Evolutionary conservation across 2,888 invertebrate species (phyloP).

Genomic region (Chrysotoxum bicinctum): DNA sequence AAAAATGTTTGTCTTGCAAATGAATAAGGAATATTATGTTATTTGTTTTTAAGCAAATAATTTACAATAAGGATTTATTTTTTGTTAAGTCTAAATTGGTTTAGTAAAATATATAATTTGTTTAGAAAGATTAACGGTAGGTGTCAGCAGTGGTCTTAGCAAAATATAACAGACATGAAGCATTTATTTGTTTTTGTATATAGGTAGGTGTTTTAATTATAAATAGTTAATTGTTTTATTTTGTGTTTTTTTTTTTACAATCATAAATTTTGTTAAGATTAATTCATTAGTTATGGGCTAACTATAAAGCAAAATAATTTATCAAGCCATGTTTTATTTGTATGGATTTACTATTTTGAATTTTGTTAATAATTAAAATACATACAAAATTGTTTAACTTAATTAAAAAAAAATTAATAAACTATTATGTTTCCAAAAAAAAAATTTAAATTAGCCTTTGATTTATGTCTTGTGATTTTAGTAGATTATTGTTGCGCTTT

Average conservation of each 20-base stretch:
- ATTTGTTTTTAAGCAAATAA: slow-evolving; percentile 36
- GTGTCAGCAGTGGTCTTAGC: slow-evolving; percentile 50
- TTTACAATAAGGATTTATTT: slow-evolving; percentile 27
- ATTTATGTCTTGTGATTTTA: slow-evolving; percentile 21
- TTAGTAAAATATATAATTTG: slow-evolving; percentile 55
- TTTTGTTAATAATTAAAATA: no score
- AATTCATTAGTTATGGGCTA: slow-evolving; percentile 22
- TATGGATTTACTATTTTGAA: background rate
- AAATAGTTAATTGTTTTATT: slow-evolving; percentile 23
- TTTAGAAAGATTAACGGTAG: slow-evolving; percentile 46
- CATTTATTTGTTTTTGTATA: slow-evolving; percentile 34
- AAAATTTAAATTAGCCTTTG: background rate
- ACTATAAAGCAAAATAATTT: background rate
- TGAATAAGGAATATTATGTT: background rate
- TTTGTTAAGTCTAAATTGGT: slow-evolving; percentile 14
- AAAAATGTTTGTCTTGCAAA: background rate
- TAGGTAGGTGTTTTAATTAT: slow-evolving; percentile 32
- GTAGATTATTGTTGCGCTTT: slow-evolving; percentile 33
- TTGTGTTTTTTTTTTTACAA: background rate
- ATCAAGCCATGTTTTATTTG: background rate
- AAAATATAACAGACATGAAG: slow-evolving; percentile 68
- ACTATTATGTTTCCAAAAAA: background rate
- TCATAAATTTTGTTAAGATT: slow-evolving; percentile 1
- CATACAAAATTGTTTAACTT: background rate
- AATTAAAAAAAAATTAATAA: background rate